These are phyloP conservation scores for Drosophila bunnanda DNA, from an alignment of 2,888 invertebrate species.

Conservation along the genomic window DNA sequence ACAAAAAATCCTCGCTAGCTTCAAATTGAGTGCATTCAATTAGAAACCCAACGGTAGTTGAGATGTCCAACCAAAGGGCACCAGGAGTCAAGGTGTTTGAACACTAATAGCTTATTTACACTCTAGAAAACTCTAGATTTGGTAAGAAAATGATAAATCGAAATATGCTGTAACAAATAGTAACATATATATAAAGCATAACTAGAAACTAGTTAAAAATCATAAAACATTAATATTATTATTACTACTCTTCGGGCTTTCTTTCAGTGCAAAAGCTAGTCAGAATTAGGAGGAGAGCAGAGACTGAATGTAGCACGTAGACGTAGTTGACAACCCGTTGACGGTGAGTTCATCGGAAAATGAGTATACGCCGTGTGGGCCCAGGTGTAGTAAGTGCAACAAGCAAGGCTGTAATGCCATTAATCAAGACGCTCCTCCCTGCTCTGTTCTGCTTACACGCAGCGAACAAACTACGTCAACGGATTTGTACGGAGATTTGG, in stretches of 20 bases:
- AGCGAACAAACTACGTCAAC: constrained; percentile 17
- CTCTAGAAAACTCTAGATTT: not conserved
- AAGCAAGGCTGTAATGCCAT: constrained; percentile 44
- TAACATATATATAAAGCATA: not conserved
- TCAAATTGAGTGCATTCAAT: constrained; percentile 40
- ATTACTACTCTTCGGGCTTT: not conserved
- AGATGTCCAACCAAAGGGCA: constrained; percentile 7
- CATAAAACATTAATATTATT: not conserved
- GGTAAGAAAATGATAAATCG: too few species aligned
- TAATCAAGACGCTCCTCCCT: constrained; percentile 58
- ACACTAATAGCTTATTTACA: constrained; percentile 5
- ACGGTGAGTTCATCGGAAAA: constrained; percentile 38
- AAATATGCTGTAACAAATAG: too few species aligned
- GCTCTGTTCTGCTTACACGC: constrained; percentile 20
- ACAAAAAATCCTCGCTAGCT: not conserved
- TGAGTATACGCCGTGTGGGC: constrained; percentile 55
- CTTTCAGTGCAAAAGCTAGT: not conserved
- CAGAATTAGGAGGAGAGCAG: too few species aligned
- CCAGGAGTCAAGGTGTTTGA: constrained; percentile 47
- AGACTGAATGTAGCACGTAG: constrained; percentile 15
- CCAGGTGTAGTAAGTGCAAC: constrained; percentile 17
- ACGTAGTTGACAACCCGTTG: constrained; percentile 47
- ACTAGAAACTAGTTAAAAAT: not conserved
- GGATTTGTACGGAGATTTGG: constrained; percentile 50
- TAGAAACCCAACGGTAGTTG: constrained; percentile 33